A percentile compares a stretch with the other conserved stretches of the same genome.
Conservation (phyloP, 2,113 vertebrate genomes). For the Hylia prasina region DNA sequence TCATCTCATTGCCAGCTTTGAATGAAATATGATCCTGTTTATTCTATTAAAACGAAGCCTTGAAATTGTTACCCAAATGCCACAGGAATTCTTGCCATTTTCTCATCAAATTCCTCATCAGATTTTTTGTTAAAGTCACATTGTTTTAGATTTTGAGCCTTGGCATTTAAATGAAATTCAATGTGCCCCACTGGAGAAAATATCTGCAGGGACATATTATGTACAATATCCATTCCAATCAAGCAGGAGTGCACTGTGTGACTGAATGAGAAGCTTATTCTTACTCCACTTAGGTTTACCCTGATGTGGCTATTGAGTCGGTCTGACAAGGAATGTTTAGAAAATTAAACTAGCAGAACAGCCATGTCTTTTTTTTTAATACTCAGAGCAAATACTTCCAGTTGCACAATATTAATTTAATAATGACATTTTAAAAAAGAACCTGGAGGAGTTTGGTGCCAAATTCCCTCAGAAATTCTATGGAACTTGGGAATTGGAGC, state of each 20-base stretch:
- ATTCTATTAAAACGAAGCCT: slow-evolving; percentile 86
- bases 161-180: slow-evolving; percentile 85
- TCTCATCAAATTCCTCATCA: slow-evolving; percentile 86
- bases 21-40: slow-evolving; percentile 90
- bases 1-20: slow-evolving; percentile 87
- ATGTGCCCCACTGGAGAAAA: slow-evolving; percentile 79
- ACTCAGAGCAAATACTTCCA: slow-evolving; percentile 64
- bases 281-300: slow-evolving; percentile 68
- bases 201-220: slow-evolving; percentile 83
- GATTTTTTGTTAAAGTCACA: slow-evolving; percentile 84
- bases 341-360: slow-evolving; percentile 73
- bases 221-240: slow-evolving; percentile 81
- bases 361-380: slow-evolving; percentile 11
- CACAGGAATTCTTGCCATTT: slow-evolving; percentile 87
- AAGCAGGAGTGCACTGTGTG: slow-evolving; percentile 69
- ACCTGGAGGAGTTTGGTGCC: neutral
- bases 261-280: slow-evolving; percentile 73
- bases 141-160: slow-evolving; percentile 83
- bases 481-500: neutral
- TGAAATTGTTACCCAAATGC: slow-evolving; percentile 87
- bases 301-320: slow-evolving; percentile 76
- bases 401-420: slow-evolving; percentile 63
- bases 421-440: neutral
- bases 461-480: neutral
- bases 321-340: slow-evolving; percentile 68